Percentiles rank a stretch among this genome's conserved stretches.
Evolutionary conservation across 1,140 invertebrate genomes (phyloP).

Genomic region (Zaprionus capensis): DNA sequence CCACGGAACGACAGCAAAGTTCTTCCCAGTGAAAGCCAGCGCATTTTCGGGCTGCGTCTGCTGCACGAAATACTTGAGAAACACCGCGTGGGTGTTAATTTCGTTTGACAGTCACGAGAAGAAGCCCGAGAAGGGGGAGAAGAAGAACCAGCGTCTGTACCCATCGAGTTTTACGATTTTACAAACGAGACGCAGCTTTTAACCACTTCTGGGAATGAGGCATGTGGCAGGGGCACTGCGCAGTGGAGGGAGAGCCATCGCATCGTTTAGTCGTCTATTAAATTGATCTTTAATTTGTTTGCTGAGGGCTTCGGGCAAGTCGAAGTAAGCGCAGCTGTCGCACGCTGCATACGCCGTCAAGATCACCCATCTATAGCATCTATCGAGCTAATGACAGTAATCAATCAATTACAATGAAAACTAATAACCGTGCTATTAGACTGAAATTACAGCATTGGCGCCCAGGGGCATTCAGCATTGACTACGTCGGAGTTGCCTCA

Average conservation of each 20-base stretch:
- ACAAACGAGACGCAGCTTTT: constrained; percentile 17
- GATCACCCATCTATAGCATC: constrained; percentile 32
- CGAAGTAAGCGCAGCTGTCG: constrained; percentile 8
- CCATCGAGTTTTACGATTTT: constrained; percentile 23
- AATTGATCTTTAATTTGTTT: constrained; percentile 52
- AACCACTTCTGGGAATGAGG: constrained; percentile 15
- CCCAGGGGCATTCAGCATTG: constrained; percentile 41
- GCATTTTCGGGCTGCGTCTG: constrained; percentile 30
- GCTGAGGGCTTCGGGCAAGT: constrained; percentile 12
- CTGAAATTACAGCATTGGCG: constrained; percentile 46
- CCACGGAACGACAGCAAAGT: constrained; percentile 12
- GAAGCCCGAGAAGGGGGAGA: neutral
- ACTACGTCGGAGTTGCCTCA: constrained; percentile 1
- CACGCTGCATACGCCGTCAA: constrained; percentile 27
- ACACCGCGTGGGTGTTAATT: constrained; percentile 55
- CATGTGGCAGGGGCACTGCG: neutral
- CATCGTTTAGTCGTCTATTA: constrained; percentile 43
- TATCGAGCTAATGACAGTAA: constrained; percentile 50
- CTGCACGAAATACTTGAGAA: constrained; percentile 33
- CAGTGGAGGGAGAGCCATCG: neutral
- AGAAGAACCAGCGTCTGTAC: constrained; percentile 24
- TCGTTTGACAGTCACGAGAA: constrained; percentile 40
- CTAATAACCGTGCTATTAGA: constrained; percentile 60
- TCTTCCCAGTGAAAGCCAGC: constrained; percentile 38
- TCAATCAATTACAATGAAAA: constrained; percentile 65